Evolutionary conservation across 2,113 vertebrate genomes (phyloP), one percentile per base, ranked within the genome.

Genomic region (Oxyura jamaicensis): DNA sequence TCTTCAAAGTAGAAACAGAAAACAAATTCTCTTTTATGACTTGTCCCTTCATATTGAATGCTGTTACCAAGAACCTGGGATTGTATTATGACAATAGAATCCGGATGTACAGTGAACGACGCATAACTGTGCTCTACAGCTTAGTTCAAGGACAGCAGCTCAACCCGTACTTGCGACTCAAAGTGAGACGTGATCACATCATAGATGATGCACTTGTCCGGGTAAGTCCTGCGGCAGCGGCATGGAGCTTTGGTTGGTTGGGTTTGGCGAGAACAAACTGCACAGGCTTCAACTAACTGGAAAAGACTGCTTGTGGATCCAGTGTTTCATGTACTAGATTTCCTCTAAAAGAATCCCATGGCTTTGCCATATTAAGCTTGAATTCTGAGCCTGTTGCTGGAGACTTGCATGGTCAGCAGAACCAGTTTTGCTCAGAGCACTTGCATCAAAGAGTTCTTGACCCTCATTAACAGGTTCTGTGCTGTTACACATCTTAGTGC

Each of bases 1-100:
- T 99, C 97, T 99, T 99, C 97, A 99, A 99, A 96, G 99, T 99
- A 95, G 99, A 99, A 85, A 99, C 99, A 6, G 99, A 99, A 96
- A 99, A 99, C 75, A 99, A 99, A 97, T 99, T 99, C 97, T 99
- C 99, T 78, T 99, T 99, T 97, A 99, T 99, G 98, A 99, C 98
- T 67, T 99, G 99, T 95, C 99, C 99, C 72, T 99, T 99, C 97
- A 99, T 99, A 96, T 97, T 99, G 95, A 99, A 98, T 76, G 98
- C 99, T 77, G 98, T 99, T 97, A 99, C 99, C 86, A 99, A 99
- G 98, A 99, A 98, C 97, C 98, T 99, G 95, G 99, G 99, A 63
- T 98, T 99, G 90, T 99, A 99, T 96, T 99, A 99, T 8, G 99
- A 99, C 98, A 99, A 99, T 97, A 98, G 99, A 82, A 99, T 99